Base-by-base conservation (phyloP, 2,888 invertebrate species). In the Protodeltote pygarga region DNA sequence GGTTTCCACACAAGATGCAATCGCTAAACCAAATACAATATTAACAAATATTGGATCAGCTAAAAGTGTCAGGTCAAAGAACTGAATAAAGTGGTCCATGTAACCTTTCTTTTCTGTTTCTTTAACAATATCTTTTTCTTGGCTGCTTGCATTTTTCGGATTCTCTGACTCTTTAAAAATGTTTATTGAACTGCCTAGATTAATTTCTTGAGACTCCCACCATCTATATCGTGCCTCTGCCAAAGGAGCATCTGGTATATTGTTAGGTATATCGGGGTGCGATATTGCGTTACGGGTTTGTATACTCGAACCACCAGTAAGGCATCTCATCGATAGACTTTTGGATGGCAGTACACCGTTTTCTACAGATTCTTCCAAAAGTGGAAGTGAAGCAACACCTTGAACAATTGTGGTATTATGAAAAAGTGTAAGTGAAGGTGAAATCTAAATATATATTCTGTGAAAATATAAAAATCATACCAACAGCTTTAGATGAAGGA, bases 1-100 rank as follows among this genome's bases (percentile, higher is more conserved):
- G 0, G 94, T 91, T 75, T 95, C 95, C 0, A 94, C 94, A 67
- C 95, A 94, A 4, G 94, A 91, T 0, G 95, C 95, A 20, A 95
- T 77, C 0, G 95, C 94, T 76, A 95, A 84, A 9, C 95, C 95
- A 29, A 95, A 46, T 86, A 95, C 92, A 53, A 95, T 94, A 65
- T 94, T 95, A 0, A 95, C 92, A 71, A 95, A 95, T 61, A 94
- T 88, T 14, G 94, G 94, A 81, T 95, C 95, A 52, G 85, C 92
- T n/a, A 95, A 77, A 27, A 95, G 84, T 25, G 93, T 93, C 37
- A 95, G 81, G 79, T 95, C 95, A 70, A 95, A 95, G 51, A 94
- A 92, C 10, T 89, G 79, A 0, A 93, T 85, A 10, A 94, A 69
- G 40, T 78, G 83, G 5, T 74, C 48, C 20, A 81, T 38, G 51